Conservation (phyloP, 2,888 invertebrate species). For the Periphyllus acericola region DNA sequence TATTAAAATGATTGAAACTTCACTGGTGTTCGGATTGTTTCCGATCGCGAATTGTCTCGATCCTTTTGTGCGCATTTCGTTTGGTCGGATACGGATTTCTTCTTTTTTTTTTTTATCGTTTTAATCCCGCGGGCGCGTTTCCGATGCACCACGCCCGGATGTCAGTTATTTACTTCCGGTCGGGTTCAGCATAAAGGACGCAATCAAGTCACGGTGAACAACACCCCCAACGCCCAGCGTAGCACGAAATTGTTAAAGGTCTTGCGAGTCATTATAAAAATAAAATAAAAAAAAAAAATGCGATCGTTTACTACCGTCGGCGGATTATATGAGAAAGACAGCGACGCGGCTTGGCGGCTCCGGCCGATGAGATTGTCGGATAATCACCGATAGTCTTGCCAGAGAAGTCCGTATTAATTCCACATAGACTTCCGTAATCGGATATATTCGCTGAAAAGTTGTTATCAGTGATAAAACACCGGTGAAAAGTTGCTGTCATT, state of each 20-base stretch:
- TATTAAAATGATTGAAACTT: constrained; percentile 28
- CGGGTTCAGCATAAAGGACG: constrained; percentile 57
- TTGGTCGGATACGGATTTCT: constrained; percentile 52
- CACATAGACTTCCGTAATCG: constrained; percentile 45
- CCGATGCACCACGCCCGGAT: constrained; percentile 32
- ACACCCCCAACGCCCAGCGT: constrained; percentile 4
- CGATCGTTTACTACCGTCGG: constrained; percentile 11
- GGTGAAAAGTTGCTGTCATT: constrained; percentile 54
- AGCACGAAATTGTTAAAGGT: constrained; percentile 37
- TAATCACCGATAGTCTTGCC: constrained; percentile 39
- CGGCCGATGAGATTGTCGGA: constrained; percentile 40
- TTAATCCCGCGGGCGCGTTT: constrained; percentile 47
- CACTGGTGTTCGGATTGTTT: constrained; percentile 18
- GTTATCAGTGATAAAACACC: constrained; percentile 54
- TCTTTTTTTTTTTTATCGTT: constrained; percentile 26
- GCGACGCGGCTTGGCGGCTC: background rate
- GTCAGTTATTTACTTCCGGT: constrained; percentile 59
- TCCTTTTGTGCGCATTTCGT: constrained; percentile 37
- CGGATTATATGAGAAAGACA: constrained; percentile 10
- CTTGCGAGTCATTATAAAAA: constrained; percentile 31
- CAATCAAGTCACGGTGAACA: constrained; percentile 56
- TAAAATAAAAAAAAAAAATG: constrained; percentile 23
- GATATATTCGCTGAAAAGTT: constrained; percentile 49
- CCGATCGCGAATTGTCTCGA: constrained; percentile 9
- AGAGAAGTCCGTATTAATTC: constrained; percentile 36